Percentiles rank a stretch among this genome's conserved stretches.
These are phyloP conservation scores for Drosophila arawakana DNA, from an alignment of 1,140 invertebrate species.

Conservation along the genomic window DNA sequence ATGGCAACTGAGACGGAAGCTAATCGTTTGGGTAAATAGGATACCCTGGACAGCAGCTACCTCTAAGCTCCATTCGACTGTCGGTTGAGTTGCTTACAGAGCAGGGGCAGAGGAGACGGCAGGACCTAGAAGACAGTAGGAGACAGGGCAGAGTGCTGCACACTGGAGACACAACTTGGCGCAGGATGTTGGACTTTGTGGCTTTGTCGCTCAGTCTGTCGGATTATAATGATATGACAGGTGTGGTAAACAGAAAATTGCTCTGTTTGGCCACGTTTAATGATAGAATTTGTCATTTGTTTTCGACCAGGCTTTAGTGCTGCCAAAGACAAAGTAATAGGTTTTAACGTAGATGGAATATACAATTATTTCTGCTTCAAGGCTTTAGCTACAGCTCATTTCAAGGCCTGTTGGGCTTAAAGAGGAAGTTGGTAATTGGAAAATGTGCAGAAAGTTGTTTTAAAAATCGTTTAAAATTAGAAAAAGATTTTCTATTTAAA, in stretches of 20 bases:
- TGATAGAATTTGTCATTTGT: conserved; percentile 6
- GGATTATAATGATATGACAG: conserved; percentile 77
- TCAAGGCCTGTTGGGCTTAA: too few relatives aligned
- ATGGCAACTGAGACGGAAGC: conserved; percentile 65
- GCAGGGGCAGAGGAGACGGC: too few relatives aligned
- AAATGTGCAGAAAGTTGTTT: too few relatives aligned
- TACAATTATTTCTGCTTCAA: not conserved
- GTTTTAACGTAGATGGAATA: not conserved
- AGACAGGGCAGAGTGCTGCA: too few relatives aligned
- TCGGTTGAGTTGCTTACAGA: too few relatives aligned
- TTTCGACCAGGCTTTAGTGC: not conserved
- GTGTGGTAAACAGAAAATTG: conserved; percentile 25
- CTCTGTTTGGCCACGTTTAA: not conserved
- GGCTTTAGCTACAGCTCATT: too few relatives aligned
- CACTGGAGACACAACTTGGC: not conserved
- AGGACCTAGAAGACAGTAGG: too few relatives aligned
- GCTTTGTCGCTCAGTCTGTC: conserved; percentile 68
- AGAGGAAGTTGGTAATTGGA: too few relatives aligned
- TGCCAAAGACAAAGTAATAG: not conserved
- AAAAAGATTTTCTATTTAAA: too few relatives aligned
- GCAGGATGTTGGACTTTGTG: conserved; percentile 59
- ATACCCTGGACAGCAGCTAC: conserved; percentile 31
- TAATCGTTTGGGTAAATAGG: conserved; percentile 76
- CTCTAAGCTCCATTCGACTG: too few relatives aligned
- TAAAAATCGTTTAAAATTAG: too few relatives aligned